Base-by-base conservation (phyloP, 2,113 vertebrate genomes). In the Apodemus speciosus region DNA sequence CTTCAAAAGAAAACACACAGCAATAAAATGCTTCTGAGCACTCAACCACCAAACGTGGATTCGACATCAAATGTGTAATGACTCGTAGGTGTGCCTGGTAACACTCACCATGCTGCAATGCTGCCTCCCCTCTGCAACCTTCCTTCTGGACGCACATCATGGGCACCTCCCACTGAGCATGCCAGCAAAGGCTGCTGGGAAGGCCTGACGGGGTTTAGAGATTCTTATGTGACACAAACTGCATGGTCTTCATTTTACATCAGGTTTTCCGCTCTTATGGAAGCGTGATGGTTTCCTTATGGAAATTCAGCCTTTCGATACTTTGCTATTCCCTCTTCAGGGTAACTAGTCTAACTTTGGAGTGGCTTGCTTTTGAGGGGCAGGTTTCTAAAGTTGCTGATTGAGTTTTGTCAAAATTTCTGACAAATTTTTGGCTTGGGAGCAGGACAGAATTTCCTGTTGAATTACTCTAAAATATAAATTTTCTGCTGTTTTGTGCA, bases 201-300 rank as follows among this genome's bases (percentile, higher is more conserved):
- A 49, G 16, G 30, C 49, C 10, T 10, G 14, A 1, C 0, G 0
- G 15, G 23, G n/a, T 2, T 56, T 9, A 13, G 13, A 38, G 64
- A n/a, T 3, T 38, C 1, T 9, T 4, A 8, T 9, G 1, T 56
- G 21, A 32, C 18, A 27, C 11, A 3, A 32, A 56, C 8, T 40
- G n/a, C 15, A 40, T 8, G 0, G 51, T 40, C 51, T 71, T 40
- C 53, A 30, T 6, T 15, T 35, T 13, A 4, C 35, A 40, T 40
- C 11, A 21, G 20, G 64, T 38, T 30, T 53, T 20, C 49, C 15
- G 13, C 35, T 86, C 30, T 40, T 56, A 20, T 0, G 20, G n/a
- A 72, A 56, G 13, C 51, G 18, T 15, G 11, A 9, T 21, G 49
- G 46, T 13, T 32, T 87, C 10, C 7, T 87, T 69, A 38, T 0